Base-by-base conservation (phyloP, 2,888 invertebrate species). In the Xylota sylvarum region DNA sequence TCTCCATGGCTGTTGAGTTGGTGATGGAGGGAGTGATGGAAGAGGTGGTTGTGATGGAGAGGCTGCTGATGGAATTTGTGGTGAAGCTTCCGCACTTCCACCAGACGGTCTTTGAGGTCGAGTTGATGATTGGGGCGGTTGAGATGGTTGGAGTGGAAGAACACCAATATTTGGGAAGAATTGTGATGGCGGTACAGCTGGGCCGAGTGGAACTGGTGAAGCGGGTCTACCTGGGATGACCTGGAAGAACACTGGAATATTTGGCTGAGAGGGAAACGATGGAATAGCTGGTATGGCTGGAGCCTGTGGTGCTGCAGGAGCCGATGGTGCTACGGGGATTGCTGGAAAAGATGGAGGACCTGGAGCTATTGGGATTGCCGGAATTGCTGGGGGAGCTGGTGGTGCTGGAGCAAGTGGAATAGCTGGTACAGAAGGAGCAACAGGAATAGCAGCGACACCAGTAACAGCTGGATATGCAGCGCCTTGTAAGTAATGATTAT, bases 1-100 rank as follows among this genome's bases (percentile, higher is more conserved):
- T 64, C 90, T 89, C 81, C 91, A 91, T 0, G 90, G 89, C 37
- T 91, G 87, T 19, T 82, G 81, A 9, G 82, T 78, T 4, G 86
- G 82, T 0, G 81, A 60, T 50, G 81, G 86, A 6, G 86, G 86
- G 12, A 82, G 72, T 12, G 67, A 52, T 6, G 73, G 32, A 19
- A 88, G 67, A 5, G 88, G 86, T 2, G 88, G 82, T 12, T 84
- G 86, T 0, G 88, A 52, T 32, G 88, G 84, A 0, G 76, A 67
- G 0, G 88, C 89, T 0, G 79, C 43, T 14, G 77, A 67, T 27
- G 91, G 91, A 77, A 91, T 91, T 81, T 92, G 92, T 7, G 91
- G 91, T 0, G 91, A 86, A 7, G 91, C 92, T 58, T 90, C 91
- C 0, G 90, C 91, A 7, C 90, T 91, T 52, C 92, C 92, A 3